Percentiles rank a stretch among this genome's conserved stretches.
Conservation (phyloP, 2,113 vertebrate genomes). For the Podocnemis expansa region DNA sequence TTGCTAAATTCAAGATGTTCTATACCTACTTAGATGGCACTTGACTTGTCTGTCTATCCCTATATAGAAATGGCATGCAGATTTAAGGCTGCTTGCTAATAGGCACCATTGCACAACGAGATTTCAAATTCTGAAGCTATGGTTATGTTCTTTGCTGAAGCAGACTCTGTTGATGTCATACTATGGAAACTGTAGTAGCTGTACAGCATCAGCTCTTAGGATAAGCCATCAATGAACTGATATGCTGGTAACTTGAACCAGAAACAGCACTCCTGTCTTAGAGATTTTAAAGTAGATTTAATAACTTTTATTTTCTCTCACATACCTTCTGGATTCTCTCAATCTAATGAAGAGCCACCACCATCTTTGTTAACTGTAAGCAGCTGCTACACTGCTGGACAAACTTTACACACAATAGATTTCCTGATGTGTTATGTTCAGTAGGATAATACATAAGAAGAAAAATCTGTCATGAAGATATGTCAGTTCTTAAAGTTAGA, state of each 20-base stretch:
- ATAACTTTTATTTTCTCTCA: not conserved
- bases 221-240: not conserved
- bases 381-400: not conserved
- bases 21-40: not conserved
- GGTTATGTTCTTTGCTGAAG: not conserved
- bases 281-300: not conserved
- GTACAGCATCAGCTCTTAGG: not conserved
- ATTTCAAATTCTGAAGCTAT: not conserved
- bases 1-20: not conserved
- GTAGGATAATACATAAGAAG: not conserved
- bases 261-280: not conserved
- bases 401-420: fast-evolving
- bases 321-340: not conserved
- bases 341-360: not conserved
- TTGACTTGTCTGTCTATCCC: not conserved
- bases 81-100: not conserved
- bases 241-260: not conserved
- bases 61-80: not conserved
- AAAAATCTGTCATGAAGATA: not conserved
- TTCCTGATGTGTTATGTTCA: not conserved
- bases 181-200: not conserved
- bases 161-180: not conserved
- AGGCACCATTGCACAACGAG: not conserved
- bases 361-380: not conserved
- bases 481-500: not conserved